phyloP scores from a whole-genome alignment of 2,113 vertebrate species.

The cattle (Bos taurus) region ARS-UCD2.0 NC_037346.1:57086001-57086500 shows the following conservation, averaged over 20 bases:
- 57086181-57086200: not conserved
- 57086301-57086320: constrained; percentile 83
- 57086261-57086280: constrained; percentile 83
- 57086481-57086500: constrained; percentile 88
- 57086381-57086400: constrained; percentile 82
- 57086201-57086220: not conserved
- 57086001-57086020: not conserved
- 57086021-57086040: not conserved
- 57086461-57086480: constrained; percentile 66
- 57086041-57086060: not conserved
- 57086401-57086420: not conserved
- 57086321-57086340: constrained; percentile 86
- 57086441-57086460: accelerated
- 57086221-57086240: not conserved
- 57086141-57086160: too few relatives aligned
- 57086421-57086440: accelerated
- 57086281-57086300: constrained; percentile 83
- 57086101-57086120: not conserved
- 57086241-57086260: accelerated
- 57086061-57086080: not conserved
- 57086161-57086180: not conserved
- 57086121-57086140: not conserved
- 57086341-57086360: constrained; percentile 88
- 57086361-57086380: constrained; percentile 85
- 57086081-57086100: not conserved